A percentile compares a stretch with the other conserved stretches of the same genome.
Evolutionary conservation across 2,113 vertebrate genomes (phyloP).

Genomic region (Varanus komodoensis): DNA sequence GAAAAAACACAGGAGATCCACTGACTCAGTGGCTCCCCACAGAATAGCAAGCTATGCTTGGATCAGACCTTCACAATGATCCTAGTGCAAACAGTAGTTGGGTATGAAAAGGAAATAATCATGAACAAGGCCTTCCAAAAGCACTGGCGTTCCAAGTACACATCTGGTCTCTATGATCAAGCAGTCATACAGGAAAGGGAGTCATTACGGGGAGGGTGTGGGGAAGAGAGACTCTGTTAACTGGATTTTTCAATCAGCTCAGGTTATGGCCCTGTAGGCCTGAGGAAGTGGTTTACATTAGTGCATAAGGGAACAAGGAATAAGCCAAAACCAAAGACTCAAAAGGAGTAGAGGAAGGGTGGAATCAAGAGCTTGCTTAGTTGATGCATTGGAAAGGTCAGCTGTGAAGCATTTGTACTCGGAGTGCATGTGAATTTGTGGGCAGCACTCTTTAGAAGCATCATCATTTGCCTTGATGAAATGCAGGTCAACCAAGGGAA

Average conservation of each 20-base stretch:
- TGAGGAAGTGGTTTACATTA: conserved; percentile 65
- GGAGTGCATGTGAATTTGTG: conserved; percentile 54
- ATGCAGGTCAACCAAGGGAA: conserved; percentile 53
- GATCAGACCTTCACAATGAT: conserved; percentile 9
- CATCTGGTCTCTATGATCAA: conserved; percentile 67
- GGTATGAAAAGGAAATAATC: conserved; percentile 42
- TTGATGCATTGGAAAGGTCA: conserved; percentile 55
- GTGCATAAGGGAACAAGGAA: conserved; percentile 39
- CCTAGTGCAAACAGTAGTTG: conserved; percentile 59
- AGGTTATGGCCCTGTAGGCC: conserved; percentile 48
- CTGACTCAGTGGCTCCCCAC: not conserved
- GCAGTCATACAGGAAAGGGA: conserved; percentile 52
- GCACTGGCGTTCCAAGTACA: conserved; percentile 46
- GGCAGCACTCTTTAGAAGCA: conserved; percentile 38
- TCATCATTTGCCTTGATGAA: conserved; percentile 55
- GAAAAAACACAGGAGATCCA: not conserved
- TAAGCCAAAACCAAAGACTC: conserved; percentile 48
- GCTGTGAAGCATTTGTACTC: conserved; percentile 23
- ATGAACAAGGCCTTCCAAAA: conserved; percentile 30
- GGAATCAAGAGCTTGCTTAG: conserved; percentile 49
- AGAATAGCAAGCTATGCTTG: not conserved
- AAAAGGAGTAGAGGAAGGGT: conserved; percentile 23
- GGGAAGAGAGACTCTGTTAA: conserved; percentile 51
- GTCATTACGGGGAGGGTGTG: conserved; percentile 24
- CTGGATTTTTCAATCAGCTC: conserved; percentile 58